Conservation (phyloP, 1,140 invertebrate genomes). For the Lerema accius region DNA sequence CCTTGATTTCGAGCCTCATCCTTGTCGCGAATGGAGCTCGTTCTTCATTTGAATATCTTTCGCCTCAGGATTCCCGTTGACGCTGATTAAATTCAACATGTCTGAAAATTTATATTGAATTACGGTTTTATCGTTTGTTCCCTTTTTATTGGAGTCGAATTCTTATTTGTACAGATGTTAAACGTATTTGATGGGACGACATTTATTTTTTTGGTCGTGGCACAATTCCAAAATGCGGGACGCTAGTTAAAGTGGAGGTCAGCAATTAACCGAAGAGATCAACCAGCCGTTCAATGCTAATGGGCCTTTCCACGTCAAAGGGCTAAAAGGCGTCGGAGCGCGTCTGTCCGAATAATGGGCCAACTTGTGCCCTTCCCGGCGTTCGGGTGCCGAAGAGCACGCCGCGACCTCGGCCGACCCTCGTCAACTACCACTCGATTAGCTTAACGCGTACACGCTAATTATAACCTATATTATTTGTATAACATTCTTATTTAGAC, state of each 20-base stretch:
- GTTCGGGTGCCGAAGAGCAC: constrained; percentile 40
- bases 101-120: constrained; percentile 50
- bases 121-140: constrained; percentile 40
- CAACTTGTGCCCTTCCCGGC: constrained; percentile 53
- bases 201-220: constrained; percentile 41
- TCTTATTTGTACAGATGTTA: constrained; percentile 18
- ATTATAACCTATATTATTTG: constrained; percentile 45
- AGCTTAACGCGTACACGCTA: constrained; percentile 69
- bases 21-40: constrained; percentile 54
- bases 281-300: constrained; percentile 75
- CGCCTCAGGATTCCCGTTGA: constrained; percentile 54
- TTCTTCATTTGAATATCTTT: constrained; percentile 76
- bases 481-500: too few relatives aligned
- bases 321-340: constrained; percentile 74
- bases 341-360: constrained; percentile 75
- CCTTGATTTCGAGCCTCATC: constrained; percentile 67
- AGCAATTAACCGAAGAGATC: constrained; percentile 75
- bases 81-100: constrained; percentile 67
- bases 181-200: constrained; percentile 19
- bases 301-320: constrained; percentile 75
- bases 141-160: constrained; percentile 37
- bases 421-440: constrained; percentile 77
- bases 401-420: constrained; percentile 68
- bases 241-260: constrained; percentile 63
- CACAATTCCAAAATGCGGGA: constrained; percentile 30